Conservation (phyloP, 2,888 invertebrate genomes). For the Embidobia sp. region DNA sequence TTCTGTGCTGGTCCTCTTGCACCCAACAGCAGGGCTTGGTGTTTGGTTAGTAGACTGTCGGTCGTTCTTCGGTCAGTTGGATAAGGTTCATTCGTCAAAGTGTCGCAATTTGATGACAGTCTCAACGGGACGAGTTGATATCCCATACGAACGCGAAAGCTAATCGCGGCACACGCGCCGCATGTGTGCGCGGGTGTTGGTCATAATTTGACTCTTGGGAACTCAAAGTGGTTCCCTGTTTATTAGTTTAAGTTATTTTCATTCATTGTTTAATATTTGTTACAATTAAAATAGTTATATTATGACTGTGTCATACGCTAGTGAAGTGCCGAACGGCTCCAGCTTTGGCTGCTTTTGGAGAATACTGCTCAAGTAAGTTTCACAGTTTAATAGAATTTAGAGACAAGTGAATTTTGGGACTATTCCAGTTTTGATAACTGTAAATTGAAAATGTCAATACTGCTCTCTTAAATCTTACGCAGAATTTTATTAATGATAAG, state of each 20-base stretch:
- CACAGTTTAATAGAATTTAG: slow-evolving; percentile 32
- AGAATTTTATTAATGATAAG: too few species aligned
- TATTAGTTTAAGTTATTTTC: slow-evolving; percentile 8
- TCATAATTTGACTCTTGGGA: slow-evolving; percentile 25
- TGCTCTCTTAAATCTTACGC: too few species aligned
- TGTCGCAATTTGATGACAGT: slow-evolving; percentile 59
- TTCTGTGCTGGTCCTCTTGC: slow-evolving; percentile 73
- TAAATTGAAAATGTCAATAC: too few species aligned
- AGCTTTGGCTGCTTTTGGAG: slow-evolving; percentile 96
- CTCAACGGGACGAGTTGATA: slow-evolving; percentile 36
- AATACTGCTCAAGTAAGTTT: slow-evolving; percentile 91
- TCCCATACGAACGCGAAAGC: slow-evolving; percentile 37
- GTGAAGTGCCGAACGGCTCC: slow-evolving; percentile 95
- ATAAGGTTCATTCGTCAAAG: slow-evolving; percentile 64
- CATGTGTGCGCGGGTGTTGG: slow-evolving; percentile 77
- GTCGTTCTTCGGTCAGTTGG: slow-evolving; percentile 77
- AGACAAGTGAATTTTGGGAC: slow-evolving; percentile 29
- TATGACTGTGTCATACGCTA: slow-evolving; percentile 95
- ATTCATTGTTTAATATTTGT: slow-evolving; percentile 25
- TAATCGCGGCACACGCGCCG: slow-evolving; percentile 74
- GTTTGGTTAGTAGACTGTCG: slow-evolving; percentile 78
- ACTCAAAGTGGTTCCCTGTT: background rate
- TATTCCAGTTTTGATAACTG: slow-evolving; percentile 1
- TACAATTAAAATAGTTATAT: slow-evolving; percentile 62
- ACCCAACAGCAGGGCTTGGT: slow-evolving; percentile 68